phyloP scores from a whole-genome alignment of 2,888 invertebrate genomes.

The Bellardia pandia region DNA sequence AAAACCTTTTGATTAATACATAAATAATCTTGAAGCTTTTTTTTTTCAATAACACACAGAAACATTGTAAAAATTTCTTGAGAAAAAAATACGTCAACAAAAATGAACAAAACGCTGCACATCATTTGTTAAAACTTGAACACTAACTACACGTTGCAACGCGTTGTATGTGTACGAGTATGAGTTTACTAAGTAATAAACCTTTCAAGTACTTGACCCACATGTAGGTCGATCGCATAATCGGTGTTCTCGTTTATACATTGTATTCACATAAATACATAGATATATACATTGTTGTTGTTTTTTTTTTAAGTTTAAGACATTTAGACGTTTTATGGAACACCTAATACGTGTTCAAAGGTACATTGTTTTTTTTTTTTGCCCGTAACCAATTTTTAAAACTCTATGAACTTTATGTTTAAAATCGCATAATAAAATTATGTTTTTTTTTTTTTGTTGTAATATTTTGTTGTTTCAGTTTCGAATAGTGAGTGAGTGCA shows the following conservation, averaged over 20 bases:
- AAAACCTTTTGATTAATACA: no score
- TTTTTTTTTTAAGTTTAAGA: conserved; percentile 29
- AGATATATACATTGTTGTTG: background rate
- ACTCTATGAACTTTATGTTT: conserved; percentile 23
- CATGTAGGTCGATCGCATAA: conserved; percentile 68
- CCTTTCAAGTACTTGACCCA: conserved; percentile 73
- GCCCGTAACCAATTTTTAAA: conserved; percentile 12
- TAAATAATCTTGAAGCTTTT: background rate
- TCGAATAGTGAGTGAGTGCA: background rate
- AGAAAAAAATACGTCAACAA: conserved; percentile 49
- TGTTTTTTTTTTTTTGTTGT: background rate
- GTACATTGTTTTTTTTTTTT: conserved; percentile 21
- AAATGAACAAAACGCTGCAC: conserved; percentile 8
- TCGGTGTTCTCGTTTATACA: conserved; percentile 22
- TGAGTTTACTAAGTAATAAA: conserved; percentile 24
- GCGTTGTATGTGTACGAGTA: background rate
- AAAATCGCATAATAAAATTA: background rate
- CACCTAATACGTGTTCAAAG: conserved; percentile 70
- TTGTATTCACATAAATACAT: background rate
- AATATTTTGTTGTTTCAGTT: background rate
- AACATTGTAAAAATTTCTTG: conserved; percentile 37
- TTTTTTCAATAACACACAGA: conserved; percentile 26
- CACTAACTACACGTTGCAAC: no score
- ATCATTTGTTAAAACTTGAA: no score
- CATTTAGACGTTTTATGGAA: conserved; percentile 45